These are phyloP conservation scores for Nestor notabilis DNA, from an alignment of 2,113 vertebrate species.

Conservation along the genomic window DNA sequence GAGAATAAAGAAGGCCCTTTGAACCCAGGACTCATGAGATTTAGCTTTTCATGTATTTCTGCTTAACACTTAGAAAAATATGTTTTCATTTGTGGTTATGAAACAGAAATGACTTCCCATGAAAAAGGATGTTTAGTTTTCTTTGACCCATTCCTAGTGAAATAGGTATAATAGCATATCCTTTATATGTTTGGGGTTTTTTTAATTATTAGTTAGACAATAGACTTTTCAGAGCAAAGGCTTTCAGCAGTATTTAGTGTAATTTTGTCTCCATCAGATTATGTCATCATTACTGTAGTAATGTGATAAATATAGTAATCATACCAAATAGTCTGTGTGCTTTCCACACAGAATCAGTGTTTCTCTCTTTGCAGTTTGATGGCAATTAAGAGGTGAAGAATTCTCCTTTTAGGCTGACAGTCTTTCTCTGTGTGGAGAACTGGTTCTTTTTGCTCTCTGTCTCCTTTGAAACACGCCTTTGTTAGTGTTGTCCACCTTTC, in stretches of 20 bases:
- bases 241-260: neutral
- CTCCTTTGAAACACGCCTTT: neutral
- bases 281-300: neutral
- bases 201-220: neutral
- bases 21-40: neutral
- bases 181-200: neutral
- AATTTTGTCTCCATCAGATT: neutral
- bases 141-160: neutral
- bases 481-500: constrained; percentile 18
- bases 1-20: neutral
- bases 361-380: neutral
- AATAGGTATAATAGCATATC: neutral
- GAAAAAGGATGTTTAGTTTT: neutral
- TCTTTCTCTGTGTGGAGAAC: neutral
- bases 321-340: neutral
- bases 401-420: neutral
- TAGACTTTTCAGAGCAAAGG: neutral
- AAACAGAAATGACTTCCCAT: neutral
- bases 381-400: neutral
- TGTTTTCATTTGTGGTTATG: neutral
- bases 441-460: neutral
- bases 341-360: neutral
- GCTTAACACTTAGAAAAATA: neutral
- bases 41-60: neutral
- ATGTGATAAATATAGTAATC: neutral